Evolutionary conservation across 2,888 invertebrate genomes (phyloP), one percentile per base, ranked within the genome.

Genomic region (Drosophila mimetica): DNA sequence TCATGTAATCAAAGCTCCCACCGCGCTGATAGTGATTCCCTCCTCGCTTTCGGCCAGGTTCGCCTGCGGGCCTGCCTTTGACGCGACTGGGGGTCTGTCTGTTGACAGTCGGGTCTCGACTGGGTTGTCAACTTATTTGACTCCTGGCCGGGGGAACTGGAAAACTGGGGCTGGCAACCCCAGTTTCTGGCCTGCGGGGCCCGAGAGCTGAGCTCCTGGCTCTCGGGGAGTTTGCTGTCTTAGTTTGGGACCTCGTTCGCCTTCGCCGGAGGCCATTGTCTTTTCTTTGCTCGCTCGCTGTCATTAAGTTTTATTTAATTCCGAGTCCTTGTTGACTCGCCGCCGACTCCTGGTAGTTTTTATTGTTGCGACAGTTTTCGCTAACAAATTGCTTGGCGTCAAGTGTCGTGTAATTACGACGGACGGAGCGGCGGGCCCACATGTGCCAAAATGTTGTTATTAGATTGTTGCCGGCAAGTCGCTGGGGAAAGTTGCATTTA

Each of bases 311-410:
- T 87, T 87, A 87, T 87, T 88, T 88, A 84, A 84, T 88, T 89
- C 86, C 75, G 82, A 77, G 82, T 84, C 78, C 85, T 82, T 85
- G 76, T 76, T 79, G 86, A 77, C 81, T 75, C 48, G 36, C 16
- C 55, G 37, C 16, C 55, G 37, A 18, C 58, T 60, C 69, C 67
- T 58, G 65, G 59, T 76, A 85, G 88, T 85, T 87, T 87, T 87
- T 85, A 87, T 82, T 82, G 83, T 87, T 87, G 88, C 79, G 83
- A 87, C 82, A 87, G 86, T 82, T 82, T 86, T 79, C 75, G 88
- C 85, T 79, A 88, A 90, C 90, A 90, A 90, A 90, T 90, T 90
- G 90, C 90, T 90, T 85, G 87, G 90, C 90, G 90, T 89, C 90
- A 90, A 90, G 90, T 90, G 90, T 89, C 89, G 79, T 90, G 90